Evolutionary conservation across 2,797 vertebrate species (phyloP).

Genomic region (Calcarius lapponicus): DNA sequence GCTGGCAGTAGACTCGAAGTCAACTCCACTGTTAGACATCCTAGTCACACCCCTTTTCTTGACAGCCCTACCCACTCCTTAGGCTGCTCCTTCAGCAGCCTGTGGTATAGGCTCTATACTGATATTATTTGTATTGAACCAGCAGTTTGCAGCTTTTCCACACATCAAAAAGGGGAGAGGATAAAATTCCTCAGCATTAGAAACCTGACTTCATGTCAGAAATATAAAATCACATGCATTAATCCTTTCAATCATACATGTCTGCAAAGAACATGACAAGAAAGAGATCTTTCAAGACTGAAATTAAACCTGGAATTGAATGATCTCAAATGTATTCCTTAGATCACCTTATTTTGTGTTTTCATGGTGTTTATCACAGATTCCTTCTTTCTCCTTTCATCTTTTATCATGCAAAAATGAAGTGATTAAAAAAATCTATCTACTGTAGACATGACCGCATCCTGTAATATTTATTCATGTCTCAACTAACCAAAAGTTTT

Average conservation of each 20-base stretch:
- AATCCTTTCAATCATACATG: not conserved
- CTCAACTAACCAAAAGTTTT: not conserved
- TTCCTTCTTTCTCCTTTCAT: not conserved
- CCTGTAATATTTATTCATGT: not conserved
- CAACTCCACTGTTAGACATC: not conserved
- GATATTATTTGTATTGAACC: not conserved
- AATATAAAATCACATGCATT: not conserved
- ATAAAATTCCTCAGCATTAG: not conserved
- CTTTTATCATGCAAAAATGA: not conserved
- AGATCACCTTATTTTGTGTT: not conserved
- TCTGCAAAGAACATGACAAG: not conserved
- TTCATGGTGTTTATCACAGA: not conserved
- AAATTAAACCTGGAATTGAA: not conserved
- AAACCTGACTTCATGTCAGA: not conserved
- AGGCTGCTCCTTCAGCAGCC: not conserved
- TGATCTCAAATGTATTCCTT: not conserved
- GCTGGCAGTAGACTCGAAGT: not conserved
- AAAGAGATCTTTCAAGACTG: not conserved
- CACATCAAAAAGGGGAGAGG: not conserved
- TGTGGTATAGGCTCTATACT: not conserved
- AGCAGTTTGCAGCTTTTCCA: not conserved
- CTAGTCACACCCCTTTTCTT: not conserved
- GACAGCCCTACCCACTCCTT: not conserved
- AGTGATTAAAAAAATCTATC: not conserved
- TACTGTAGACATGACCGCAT: not conserved